Conservation (phyloP, 2,797 vertebrate species). For the Lacerta bilineata region DNA sequence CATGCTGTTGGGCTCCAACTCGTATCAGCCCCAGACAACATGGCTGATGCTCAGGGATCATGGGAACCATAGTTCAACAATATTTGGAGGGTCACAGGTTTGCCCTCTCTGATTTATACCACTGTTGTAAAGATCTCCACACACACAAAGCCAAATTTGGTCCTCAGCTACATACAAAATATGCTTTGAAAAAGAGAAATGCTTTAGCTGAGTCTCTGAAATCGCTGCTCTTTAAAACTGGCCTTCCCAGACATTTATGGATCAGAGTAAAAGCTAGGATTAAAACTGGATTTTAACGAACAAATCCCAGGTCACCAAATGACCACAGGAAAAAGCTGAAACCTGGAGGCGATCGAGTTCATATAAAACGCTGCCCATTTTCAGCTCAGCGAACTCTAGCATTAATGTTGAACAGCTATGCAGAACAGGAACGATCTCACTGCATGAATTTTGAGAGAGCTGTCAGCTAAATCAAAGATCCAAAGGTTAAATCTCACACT, state of each 20-base stretch:
- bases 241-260: not conserved
- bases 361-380: slow-evolving; percentile 50
- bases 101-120: too few species aligned
- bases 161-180: slow-evolving; percentile 48
- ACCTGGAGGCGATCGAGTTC: slow-evolving; percentile 54
- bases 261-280: slow-evolving; percentile 25
- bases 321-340: slow-evolving; percentile 40
- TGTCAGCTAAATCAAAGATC: slow-evolving; percentile 68
- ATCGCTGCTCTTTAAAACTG: not conserved
- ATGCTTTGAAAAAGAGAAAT: slow-evolving; percentile 14
- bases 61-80: too few species aligned
- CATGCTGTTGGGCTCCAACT: too few species aligned
- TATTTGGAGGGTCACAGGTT: too few species aligned
- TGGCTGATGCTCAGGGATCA: too few species aligned
- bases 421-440: slow-evolving; percentile 36
- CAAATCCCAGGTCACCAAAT: slow-evolving; percentile 32
- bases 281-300: slow-evolving; percentile 34
- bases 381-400: slow-evolving; percentile 57
- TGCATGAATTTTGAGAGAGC: slow-evolving; percentile 59
- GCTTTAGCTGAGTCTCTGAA: not conserved
- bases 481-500: slow-evolving; percentile 63
- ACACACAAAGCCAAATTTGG: slow-evolving; percentile 42
- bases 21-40: too few species aligned
- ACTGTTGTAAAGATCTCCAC: slow-evolving; percentile 24
- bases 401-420: slow-evolving; percentile 52